Base-by-base conservation (phyloP, 2,888 invertebrate genomes). In the Drosophila lacicola region DNA sequence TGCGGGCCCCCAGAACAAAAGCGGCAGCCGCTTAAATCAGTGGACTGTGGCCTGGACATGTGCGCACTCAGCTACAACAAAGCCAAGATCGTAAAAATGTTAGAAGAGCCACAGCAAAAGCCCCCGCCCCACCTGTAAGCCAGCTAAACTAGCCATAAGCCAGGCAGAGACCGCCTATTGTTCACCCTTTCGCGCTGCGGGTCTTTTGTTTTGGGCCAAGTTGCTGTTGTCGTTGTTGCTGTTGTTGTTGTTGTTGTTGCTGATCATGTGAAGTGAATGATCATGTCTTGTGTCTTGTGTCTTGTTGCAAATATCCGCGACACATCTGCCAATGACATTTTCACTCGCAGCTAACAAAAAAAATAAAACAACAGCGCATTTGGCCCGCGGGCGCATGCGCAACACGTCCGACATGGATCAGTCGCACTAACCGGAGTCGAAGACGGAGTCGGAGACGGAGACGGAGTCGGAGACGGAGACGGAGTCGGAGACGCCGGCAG, bases 321-420 rank as follows among this genome's bases (percentile, higher is more conserved):
- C 82, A 85, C 88, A 82, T 82, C 86, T 88, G 86, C 82, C 82
- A 88, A 83, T 83, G 82, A 83, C 88, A 83, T 83, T 83, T 83
- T 88, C 86, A 88, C 82, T 85, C 82, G 73, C 9, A 44, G 42
- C 33, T 13, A 19, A 17, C n/a, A 34, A 42, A 2, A 21, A 29
- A 9, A 46, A 45, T 2, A 45, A 29, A 68, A 68, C 70, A 76
- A 73, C 67, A 56, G 37, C 45, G 54, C 46, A 46, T 57, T 49
- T 53, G 54, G 63, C 55, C 86, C 68, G 64, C 83, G 58, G 83
- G 88, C 83, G 78, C 87, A 83, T 88, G 83, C 83, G 83, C 88
- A 83, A 83, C 83, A 83, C 87, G 83, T 83, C 78, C 83, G 83
- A 80, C 86, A 74, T 78, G 82, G 63, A 74, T 65, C 74, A 63